These are phyloP conservation scores for Tiliqua scincoides DNA, from an alignment of 2,113 vertebrate genomes.

Conservation along the genomic window DNA sequence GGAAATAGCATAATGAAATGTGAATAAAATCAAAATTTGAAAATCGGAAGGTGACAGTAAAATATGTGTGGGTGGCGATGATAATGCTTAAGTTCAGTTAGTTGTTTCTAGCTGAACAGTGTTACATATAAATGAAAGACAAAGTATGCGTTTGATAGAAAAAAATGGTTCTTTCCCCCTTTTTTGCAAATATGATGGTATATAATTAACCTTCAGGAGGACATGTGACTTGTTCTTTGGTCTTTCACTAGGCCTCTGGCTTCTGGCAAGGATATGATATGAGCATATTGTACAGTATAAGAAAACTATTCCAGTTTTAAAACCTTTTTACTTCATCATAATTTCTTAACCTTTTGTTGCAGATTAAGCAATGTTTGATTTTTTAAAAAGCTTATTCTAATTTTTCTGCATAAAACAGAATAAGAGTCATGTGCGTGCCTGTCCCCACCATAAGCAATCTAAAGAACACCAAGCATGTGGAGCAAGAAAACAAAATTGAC, in stretches of 20 bases:
- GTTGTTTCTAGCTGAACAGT: not conserved
- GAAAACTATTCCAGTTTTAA: conserved; percentile 2
- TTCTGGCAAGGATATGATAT: not conserved
- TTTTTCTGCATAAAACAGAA: not conserved
- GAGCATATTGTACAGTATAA: not conserved
- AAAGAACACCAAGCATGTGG: not conserved
- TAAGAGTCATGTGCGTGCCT: not conserved
- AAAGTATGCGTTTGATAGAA: accelerated
- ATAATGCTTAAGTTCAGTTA: not conserved
- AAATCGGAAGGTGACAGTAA: not conserved
- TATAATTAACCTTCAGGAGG: not conserved
- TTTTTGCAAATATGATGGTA: not conserved
- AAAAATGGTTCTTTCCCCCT: not conserved
- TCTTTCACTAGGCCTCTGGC: not conserved
- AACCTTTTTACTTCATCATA: not conserved
- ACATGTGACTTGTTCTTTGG: not conserved
- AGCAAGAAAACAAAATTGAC: not conserved
- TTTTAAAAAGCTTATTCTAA: not conserved
- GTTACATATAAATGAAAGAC: not conserved
- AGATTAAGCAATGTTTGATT: not conserved
- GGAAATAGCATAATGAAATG: not conserved
- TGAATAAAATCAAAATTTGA: not conserved
- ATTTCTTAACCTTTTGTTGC: not conserved
- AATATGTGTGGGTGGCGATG: not conserved
- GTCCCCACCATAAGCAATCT: not conserved